A percentile compares a stretch with the other conserved stretches of the same genome.
Conservation (phyloP, 2,797 vertebrate species). For the Pogonophryne albipinna region DNA sequence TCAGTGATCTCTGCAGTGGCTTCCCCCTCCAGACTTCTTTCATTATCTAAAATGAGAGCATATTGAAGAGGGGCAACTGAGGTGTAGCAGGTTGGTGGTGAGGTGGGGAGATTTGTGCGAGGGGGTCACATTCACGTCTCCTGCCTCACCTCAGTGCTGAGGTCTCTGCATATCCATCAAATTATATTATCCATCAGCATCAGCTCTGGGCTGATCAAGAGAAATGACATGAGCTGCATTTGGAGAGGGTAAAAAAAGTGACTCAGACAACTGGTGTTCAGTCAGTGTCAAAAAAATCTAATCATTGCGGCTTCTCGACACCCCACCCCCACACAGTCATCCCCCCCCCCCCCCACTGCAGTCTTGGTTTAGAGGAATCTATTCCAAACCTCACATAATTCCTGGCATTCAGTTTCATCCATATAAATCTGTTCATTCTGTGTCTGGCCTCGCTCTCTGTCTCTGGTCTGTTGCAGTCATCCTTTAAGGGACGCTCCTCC, state of each 20-base stretch:
- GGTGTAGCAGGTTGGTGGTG: slow-evolving; percentile 69
- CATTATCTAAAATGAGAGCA: slow-evolving; percentile 85
- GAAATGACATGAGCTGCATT: slow-evolving; percentile 57
- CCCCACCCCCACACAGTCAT: background rate
- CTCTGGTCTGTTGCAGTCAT: slow-evolving; percentile 57
- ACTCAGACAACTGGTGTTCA: slow-evolving; percentile 49
- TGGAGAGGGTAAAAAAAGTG: slow-evolving; percentile 38
- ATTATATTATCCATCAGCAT: slow-evolving; percentile 69
- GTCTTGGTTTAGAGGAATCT: slow-evolving; percentile 59
- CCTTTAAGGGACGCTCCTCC: slow-evolving; percentile 54
- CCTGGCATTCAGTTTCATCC: slow-evolving; percentile 56
- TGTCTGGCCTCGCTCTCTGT: slow-evolving; percentile 54
- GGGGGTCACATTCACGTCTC: slow-evolving; percentile 65
- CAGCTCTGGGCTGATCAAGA: slow-evolving; percentile 57
- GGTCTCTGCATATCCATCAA: slow-evolving; percentile 59
- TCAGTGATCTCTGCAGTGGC: slow-evolving; percentile 82
- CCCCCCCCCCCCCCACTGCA: slow-evolving; percentile 22
- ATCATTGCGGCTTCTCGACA: slow-evolving; percentile 26
- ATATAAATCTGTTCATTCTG: slow-evolving; percentile 62
- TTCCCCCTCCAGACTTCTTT: slow-evolving; percentile 81
- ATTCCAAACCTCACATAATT: slow-evolving; percentile 66
- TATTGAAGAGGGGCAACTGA: slow-evolving; percentile 71
- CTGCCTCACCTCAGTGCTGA: slow-evolving; percentile 51
- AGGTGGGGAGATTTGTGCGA: slow-evolving; percentile 52
- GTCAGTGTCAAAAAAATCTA: slow-evolving; percentile 51